Base-by-base conservation (phyloP, 1,140 invertebrate genomes). In the Euschistus heros region DNA sequence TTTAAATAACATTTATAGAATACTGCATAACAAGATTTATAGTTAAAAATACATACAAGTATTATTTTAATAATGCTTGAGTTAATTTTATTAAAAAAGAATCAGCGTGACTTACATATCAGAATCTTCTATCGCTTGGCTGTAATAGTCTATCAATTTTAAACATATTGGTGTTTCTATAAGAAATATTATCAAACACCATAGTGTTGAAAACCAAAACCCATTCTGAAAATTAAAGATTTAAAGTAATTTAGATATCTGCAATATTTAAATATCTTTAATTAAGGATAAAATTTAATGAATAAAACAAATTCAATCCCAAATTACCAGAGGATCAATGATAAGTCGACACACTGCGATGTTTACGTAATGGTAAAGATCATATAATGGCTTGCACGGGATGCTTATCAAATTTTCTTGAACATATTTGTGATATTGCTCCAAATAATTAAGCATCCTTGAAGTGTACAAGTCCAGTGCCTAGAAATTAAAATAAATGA, bases 371-470 rank as follows among this genome's bases (percentile, higher is more conserved):
- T 85, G 76, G 64, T 84, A 83, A 37, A 88, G 80, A 37, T 86
- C 79, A 79, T 84, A 89, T 17, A 91, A 75, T 8, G 87, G 86
- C 17, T 82, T 79, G 75, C 88, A 91, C 26, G 82, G 81, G 2
- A 84, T 84, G 2, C 85, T 82, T 47, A 81, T 80, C 24, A 57
- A 57, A 26, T 57, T 57, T 26, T 57, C 24, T 57, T 57, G 54
- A 18, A 57, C 54, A 14, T 10, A 26, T 17, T 57, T 22, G 0
- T 83, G 76, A 78, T 84, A 87, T 69, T 84, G 83, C 62, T 83
- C 82, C 66, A 84, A 71, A 71, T 86, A 86, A 18, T 78, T 80
- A 24, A 80, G 77, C 37, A 89, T 70, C 67, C 85, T 80, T 10
- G 80, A 77, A 26, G 78, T 73, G 70, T 82, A 87, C 18, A 75